A percentile compares a stretch with the other conserved stretches of the same genome.
These are phyloP conservation scores for Melolontha melolontha DNA, from an alignment of 2,888 invertebrate genomes.

Conservation along the genomic window DNA sequence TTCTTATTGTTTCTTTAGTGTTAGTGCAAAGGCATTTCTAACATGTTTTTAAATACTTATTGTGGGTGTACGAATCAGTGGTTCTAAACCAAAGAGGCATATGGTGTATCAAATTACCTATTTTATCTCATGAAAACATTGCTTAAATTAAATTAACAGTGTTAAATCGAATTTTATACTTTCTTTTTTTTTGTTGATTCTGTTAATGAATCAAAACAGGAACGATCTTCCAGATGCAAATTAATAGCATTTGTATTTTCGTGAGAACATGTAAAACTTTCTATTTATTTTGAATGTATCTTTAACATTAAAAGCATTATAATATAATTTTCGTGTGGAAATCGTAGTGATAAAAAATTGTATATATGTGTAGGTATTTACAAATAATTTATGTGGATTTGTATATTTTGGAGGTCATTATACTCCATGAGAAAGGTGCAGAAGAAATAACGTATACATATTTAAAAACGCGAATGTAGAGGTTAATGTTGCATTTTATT, in stretches of 20 bases:
- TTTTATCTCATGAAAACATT: conserved; percentile 1
- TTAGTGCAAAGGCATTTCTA: neutral
- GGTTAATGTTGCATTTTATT: conserved; percentile 4
- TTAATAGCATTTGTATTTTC: conserved; percentile 1
- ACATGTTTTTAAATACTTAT: conserved; percentile 31
- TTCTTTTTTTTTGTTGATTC: neutral
- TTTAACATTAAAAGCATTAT: no score
- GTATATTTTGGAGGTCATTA: conserved; percentile 35
- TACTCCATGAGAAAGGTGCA: neutral
- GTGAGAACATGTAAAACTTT: conserved; percentile 30
- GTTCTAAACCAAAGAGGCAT: conserved; percentile 28
- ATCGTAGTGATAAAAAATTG: neutral
- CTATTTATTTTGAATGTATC: conserved; percentile 2
- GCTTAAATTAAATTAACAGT: neutral
- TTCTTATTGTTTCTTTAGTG: conserved; percentile 20
- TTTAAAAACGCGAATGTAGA: no score
- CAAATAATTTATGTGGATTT: conserved; percentile 11
- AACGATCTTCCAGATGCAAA: neutral
- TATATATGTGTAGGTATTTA: neutral
- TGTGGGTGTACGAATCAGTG: conserved; percentile 44
- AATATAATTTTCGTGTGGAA: no score
- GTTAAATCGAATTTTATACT: neutral
- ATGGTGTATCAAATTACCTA: conserved; percentile 25
- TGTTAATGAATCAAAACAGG: neutral
- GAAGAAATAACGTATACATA: neutral